Percentiles rank a stretch among this genome's conserved stretches.
Conservation (phyloP, 2,888 invertebrate genomes). For the Pristionchus exspectatus region DNA sequence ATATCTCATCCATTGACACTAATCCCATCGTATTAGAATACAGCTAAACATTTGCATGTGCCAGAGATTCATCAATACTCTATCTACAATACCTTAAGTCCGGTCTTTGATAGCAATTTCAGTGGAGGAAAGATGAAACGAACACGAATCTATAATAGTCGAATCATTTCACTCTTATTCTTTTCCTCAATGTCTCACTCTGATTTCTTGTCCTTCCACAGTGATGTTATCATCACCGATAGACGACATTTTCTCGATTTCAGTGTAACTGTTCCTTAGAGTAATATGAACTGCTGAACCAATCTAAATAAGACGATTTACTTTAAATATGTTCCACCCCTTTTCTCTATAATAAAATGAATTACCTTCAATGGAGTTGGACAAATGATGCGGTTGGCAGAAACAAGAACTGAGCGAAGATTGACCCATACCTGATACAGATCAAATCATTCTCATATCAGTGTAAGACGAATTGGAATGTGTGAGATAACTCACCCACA, state of each 20-base stretch:
- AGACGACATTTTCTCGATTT: background rate
- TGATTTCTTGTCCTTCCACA: background rate
- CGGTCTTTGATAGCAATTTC: background rate
- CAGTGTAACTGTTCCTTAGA: background rate
- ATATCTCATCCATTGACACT: background rate
- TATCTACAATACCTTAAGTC: background rate
- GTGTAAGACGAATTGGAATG: background rate
- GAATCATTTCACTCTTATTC: background rate
- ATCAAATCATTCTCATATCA: background rate
- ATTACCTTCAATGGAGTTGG: background rate
- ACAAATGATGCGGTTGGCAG: background rate
- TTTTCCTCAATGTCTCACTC: background rate
- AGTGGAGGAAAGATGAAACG: slow-evolving; percentile 5
- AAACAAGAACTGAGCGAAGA: background rate
- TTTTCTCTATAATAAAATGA: background rate
- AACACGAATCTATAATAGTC: background rate
- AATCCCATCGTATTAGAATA: background rate
- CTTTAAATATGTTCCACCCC: background rate
- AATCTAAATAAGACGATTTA: background rate
- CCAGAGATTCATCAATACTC: background rate
- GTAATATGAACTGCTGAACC: background rate
- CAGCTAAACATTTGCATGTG: background rate
- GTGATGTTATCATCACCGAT: background rate
- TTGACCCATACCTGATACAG: background rate
- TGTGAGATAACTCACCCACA: background rate